Conservation (phyloP, 92 coral and sea anemone species). For the Zoanthus solanderi region DNA sequence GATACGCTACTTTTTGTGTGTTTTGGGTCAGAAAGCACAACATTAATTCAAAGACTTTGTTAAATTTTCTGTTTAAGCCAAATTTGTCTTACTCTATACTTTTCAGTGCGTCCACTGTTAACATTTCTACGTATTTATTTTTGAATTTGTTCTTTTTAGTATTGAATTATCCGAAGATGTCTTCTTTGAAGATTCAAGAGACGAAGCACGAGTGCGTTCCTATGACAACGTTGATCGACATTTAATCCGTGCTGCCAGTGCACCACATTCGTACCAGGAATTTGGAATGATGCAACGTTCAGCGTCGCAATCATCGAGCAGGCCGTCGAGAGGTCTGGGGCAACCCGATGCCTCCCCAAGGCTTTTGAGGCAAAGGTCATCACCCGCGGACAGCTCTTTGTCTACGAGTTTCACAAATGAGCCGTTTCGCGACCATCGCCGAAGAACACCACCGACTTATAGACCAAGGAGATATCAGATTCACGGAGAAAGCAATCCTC, state of each 20-base stretch:
- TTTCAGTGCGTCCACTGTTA: too few species aligned
- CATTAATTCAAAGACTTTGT: too few species aligned
- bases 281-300: constrained; percentile 49
- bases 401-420: neutral
- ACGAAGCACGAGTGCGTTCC: constrained; percentile 60
- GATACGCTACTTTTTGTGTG: too few species aligned
- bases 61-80: too few species aligned
- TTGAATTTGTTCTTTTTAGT: neutral
- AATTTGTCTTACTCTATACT: too few species aligned
- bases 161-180: constrained; percentile 43
- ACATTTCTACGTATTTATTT: neutral
- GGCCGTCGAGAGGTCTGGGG: constrained; percentile 38
- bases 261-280: constrained; percentile 60
- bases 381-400: constrained; percentile 22
- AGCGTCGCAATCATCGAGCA: constrained; percentile 13
- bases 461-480: constrained; percentile 60
- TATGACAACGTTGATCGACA: constrained; percentile 68
- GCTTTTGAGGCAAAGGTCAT: constrained; percentile 26
- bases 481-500: constrained; percentile 60
- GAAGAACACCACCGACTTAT: constrained; percentile 47
- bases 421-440: constrained; percentile 32
- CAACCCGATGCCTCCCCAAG: constrained; percentile 24
- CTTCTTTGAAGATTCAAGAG: constrained; percentile 26
- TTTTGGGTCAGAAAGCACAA: too few species aligned
- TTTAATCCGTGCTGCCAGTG: constrained; percentile 62